Percentiles rank a stretch among this genome's conserved stretches.
Conservation (phyloP, 2,888 invertebrate species). For the Galeruca laticollis region DNA sequence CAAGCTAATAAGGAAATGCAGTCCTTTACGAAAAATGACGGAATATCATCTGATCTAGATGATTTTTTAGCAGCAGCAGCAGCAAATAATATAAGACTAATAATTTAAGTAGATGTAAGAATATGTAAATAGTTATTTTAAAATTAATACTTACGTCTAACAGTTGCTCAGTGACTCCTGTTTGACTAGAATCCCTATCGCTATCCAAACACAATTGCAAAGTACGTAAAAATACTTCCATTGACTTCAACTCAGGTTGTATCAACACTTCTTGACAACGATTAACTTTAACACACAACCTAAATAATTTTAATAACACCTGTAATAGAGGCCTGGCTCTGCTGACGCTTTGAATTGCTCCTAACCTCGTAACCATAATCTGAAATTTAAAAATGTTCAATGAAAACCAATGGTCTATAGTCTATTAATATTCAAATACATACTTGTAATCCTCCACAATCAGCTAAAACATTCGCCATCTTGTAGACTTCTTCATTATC, state of each 20-base stretch:
- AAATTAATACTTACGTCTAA: constrained; percentile 75
- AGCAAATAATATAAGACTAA: background rate
- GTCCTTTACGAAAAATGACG: too few species aligned
- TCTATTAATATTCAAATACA: background rate
- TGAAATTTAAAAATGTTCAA: constrained; percentile 61
- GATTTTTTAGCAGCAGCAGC: too few species aligned
- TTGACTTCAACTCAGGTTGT: constrained; percentile 85
- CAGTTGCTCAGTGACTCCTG: constrained; percentile 89
- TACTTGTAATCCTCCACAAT: constrained; percentile 80
- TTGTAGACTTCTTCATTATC: constrained; percentile 96
- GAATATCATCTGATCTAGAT: too few species aligned
- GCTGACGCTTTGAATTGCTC: constrained; percentile 87
- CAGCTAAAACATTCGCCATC: constrained; percentile 87
- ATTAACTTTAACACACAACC: constrained; percentile 90
- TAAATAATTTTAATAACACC: constrained; percentile 90
- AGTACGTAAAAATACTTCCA: constrained; percentile 86
- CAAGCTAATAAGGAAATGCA: too few species aligned
- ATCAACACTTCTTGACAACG: constrained; percentile 91
- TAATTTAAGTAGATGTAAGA: background rate
- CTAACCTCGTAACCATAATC: constrained; percentile 87
- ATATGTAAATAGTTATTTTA: too few species aligned
- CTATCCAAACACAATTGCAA: constrained; percentile 79
- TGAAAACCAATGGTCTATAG: background rate
- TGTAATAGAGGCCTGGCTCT: constrained; percentile 88
- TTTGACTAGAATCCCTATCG: constrained; percentile 78